phyloP scores from a whole-genome alignment of 2,113 vertebrate species.

The Aegithalos caudatus region DNA sequence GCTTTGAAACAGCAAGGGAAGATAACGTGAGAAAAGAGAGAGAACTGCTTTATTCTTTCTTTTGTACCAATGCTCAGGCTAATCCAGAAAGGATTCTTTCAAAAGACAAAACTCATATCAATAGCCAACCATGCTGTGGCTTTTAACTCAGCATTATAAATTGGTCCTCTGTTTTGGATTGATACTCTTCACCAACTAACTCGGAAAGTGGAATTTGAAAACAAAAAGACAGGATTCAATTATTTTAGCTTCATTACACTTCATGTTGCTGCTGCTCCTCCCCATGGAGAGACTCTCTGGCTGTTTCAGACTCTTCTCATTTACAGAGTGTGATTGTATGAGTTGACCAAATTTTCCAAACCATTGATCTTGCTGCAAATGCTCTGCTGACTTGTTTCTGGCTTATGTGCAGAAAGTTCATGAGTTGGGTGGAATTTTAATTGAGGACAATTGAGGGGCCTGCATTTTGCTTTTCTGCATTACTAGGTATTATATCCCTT shows the following conservation, averaged over 20 bases:
- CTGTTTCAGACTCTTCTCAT: not conserved
- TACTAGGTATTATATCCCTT: not conserved
- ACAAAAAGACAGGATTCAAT: not conserved
- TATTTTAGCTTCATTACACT: conserved; percentile 19
- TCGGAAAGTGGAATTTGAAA: not conserved
- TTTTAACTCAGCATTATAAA: not conserved
- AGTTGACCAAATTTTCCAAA: conserved; percentile 38
- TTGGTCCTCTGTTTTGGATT: not conserved
- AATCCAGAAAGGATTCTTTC: not conserved
- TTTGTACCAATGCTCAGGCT: not conserved
- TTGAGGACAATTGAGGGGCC: not conserved
- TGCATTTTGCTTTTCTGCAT: not conserved
- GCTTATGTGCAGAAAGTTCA: not conserved
- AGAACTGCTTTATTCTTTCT: not conserved
- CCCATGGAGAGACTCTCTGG: not conserved
- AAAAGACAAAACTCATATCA: not conserved
- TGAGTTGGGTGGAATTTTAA: not conserved
- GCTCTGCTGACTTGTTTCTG: not conserved
- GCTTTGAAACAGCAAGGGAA: not conserved
- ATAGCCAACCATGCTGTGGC: not conserved
- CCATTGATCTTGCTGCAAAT: not conserved
- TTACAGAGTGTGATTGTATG: not conserved
- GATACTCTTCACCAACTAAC: not conserved
- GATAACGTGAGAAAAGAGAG: not conserved
- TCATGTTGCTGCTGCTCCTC: not conserved